Conservation (phyloP, 2,888 invertebrate genomes). For the Lutraria lutraria region DNA sequence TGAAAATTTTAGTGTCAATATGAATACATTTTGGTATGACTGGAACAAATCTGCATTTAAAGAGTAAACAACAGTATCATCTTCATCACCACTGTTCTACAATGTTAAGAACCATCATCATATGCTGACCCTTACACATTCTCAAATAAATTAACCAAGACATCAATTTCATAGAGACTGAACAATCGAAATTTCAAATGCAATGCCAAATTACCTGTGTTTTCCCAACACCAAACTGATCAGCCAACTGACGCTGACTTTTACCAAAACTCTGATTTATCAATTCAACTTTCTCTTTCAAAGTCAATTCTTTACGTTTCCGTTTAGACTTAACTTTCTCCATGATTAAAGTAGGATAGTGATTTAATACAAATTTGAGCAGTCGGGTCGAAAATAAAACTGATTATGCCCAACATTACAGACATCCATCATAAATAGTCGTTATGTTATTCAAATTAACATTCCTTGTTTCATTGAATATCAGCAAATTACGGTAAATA, state of each 20-base stretch:
- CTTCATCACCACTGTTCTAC: too few relatives aligned
- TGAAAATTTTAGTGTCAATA: too few relatives aligned
- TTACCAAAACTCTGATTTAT: conserved; percentile 20
- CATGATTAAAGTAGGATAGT: background rate
- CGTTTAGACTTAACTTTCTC: background rate
- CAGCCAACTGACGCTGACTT: conserved; percentile 29
- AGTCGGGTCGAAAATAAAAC: background rate
- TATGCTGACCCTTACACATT: too few relatives aligned
- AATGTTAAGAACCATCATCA: too few relatives aligned
- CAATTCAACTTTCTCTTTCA: conserved; percentile 17
- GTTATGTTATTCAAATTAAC: background rate
- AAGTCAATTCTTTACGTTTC: background rate
- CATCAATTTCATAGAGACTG: too few relatives aligned
- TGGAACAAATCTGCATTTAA: too few relatives aligned
- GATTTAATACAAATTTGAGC: too few relatives aligned
- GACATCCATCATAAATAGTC: background rate
- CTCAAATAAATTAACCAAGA: too few relatives aligned
- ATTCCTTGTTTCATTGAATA: too few relatives aligned
- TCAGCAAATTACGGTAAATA: background rate
- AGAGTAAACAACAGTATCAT: too few relatives aligned
- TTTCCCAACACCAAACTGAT: conserved; percentile 30
- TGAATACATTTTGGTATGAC: too few relatives aligned
- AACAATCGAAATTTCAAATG: too few relatives aligned
- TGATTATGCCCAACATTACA: background rate
- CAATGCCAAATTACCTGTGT: conserved; percentile 24